Base-by-base conservation (phyloP, 1,140 invertebrate species). In the Manduca sexta region DNA sequence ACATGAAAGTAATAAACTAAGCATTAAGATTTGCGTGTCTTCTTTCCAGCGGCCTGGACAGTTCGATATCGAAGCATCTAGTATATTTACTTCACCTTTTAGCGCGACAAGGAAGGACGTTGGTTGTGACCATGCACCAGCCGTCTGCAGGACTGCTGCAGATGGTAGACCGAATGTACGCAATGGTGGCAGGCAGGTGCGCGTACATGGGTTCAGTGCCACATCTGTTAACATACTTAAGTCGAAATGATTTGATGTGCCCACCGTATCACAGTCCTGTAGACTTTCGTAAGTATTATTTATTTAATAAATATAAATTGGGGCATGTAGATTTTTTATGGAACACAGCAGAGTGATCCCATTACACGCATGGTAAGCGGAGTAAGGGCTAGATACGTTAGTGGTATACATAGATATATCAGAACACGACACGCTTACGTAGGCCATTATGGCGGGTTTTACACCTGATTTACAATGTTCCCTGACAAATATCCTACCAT, bases 41-140 rank as follows among this genome's bases (percentile, higher is more conserved):
- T 47, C 31, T 49, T 50, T 60, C 29, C 79, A 98, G 96, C 79
- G 95, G 97, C 35, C 85, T 98, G 52, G 97, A 98, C 80, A 96
- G 94, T 67, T 93, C 94, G 7, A 95, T 94, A 11, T 95, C 95
- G 66, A 95, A 93, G 65, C 95, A 97, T 69, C 93, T 95, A 69
- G 91, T 98, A 48, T 90, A 91, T 33, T 74, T 96, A 16, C 83
- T 96, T 14, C 92, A 96, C 81, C 90, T 91, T 47, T 77, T 99
- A 38, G 95, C 97, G 0, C 81, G 90, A 6, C 95, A 96, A 67
- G 96, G 95, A 1, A 88, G 96, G 30, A 98, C 96, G 0, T 92
- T 99, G 21, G 92, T 99, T 39, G 97, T 96, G 65, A 96, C 93
- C 3, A 96, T 98, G 65, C 97, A 98, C 84, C 97, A 98, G 69